Base-by-base conservation (phyloP, 2,888 invertebrate species). In the Maniola hyperantus region DNA sequence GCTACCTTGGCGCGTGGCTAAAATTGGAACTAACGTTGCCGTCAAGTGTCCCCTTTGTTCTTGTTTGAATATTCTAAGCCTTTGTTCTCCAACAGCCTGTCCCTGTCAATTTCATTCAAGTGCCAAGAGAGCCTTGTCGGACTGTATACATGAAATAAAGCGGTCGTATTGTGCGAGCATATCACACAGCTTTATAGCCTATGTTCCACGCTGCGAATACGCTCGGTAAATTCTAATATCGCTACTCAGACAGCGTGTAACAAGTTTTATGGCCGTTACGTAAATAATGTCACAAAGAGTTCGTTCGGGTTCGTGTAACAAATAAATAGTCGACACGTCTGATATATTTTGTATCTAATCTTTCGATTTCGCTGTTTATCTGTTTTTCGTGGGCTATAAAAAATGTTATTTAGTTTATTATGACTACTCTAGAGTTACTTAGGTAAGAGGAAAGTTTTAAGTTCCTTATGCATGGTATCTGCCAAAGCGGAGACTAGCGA, bases 151-250 rank as follows among this genome's bases (percentile, higher is more conserved):
- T 11, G 39, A 39, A 39, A 39, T 39, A 39, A 39, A 39, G 39
- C 10, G 0, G 39, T 39, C 39, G 5, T 39, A 39, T 39, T 39
- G 11, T 39, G 39, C 5, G 10, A 5, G 11, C 4, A 10, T 39
- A 39, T 11, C 11, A 39, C 11, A 39, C 36, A 10, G 10, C 36
- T 0, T 8, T 39, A 39, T 39, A 48, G 34, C 60, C 42, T 44
- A 36, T 48, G 34, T 64, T 34, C 33, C 48, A 46, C 36, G 60
- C 42, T 50, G 54, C 15, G 46, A 61, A 60, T 20, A 54, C 44
- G 54, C 36, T 55, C 15, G 13, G 39, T 68, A 65, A 60, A 55
- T 63, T 59, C 53, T 53, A 53, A 68, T 65, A 62, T 61, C 13
- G 26, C 34, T 58, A 11, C 51, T 26, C 57, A 58, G 57, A 44